Conservation (phyloP, 2,797 vertebrate genomes). For the Ispidina picta region DNA sequence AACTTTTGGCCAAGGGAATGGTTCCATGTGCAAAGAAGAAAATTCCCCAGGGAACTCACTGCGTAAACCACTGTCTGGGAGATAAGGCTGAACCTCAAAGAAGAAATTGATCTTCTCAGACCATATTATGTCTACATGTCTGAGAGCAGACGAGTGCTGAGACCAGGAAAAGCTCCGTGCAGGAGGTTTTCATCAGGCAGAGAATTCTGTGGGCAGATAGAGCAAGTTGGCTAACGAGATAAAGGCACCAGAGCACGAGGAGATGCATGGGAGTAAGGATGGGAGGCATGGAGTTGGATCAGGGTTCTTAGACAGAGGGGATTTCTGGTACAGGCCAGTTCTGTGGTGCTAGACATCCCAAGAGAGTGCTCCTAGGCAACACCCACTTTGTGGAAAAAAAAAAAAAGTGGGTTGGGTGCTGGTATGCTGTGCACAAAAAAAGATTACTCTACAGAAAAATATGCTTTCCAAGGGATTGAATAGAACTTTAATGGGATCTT, state of each 20-base stretch:
- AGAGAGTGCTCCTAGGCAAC: neutral
- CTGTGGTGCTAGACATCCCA: neutral
- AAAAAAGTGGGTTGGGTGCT: neutral
- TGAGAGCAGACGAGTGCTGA: conserved; percentile 36
- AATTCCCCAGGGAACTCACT: conserved; percentile 45
- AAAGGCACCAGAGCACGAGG: neutral
- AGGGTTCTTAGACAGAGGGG: neutral
- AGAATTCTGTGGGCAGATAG: conserved; percentile 70
- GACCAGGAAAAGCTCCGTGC: conserved; percentile 35
- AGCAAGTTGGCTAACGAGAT: conserved; percentile 49
- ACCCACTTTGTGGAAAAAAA: neutral
- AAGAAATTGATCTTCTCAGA: conserved; percentile 65
- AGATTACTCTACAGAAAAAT: neutral
- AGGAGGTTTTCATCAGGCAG: conserved; percentile 69
- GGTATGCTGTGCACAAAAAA: neutral
- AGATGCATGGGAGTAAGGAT: neutral
- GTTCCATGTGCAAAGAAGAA: conserved; percentile 13
- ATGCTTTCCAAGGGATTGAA: neutral
- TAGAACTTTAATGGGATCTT: neutral
- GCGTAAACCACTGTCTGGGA: conserved; percentile 64
- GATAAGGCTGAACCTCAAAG: conserved; percentile 63
- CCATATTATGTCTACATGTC: conserved; percentile 65
- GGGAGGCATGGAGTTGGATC: neutral
- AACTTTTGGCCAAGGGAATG: conserved; percentile 39
- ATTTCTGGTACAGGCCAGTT: neutral